Evolutionary conservation across 2,888 invertebrate species (phyloP).

Genomic region (Erebia palarica): DNA sequence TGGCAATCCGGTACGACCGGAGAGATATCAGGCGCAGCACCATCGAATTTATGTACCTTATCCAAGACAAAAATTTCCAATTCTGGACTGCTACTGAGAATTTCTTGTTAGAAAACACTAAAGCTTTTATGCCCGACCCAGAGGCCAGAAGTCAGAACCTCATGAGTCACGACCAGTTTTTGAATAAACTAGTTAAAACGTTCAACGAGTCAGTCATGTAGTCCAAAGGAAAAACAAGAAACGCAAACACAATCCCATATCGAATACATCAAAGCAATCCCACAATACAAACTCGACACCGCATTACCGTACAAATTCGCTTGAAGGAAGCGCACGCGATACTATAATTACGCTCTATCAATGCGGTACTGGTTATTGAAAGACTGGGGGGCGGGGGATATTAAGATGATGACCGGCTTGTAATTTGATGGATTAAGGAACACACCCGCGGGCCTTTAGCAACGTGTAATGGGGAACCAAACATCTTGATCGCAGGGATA

Average conservation of each 20-base stretch:
- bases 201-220: background rate
- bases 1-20: too few relatives aligned
- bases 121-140: too few relatives aligned
- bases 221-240: slow-evolving; percentile 17
- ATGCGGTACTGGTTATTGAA: slow-evolving; percentile 79
- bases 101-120: too few relatives aligned
- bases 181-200: background rate
- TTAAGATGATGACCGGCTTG: slow-evolving; percentile 78
- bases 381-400: slow-evolving; percentile 77
- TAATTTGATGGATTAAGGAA: slow-evolving; percentile 80
- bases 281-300: slow-evolving; percentile 62
- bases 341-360: slow-evolving; percentile 79
- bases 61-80: too few relatives aligned
- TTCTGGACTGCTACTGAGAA: too few relatives aligned
- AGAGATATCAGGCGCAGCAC: too few relatives aligned
- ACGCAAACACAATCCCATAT: slow-evolving; percentile 29
- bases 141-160: too few relatives aligned
- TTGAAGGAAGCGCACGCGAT: slow-evolving; percentile 60
- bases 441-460: slow-evolving; percentile 69
- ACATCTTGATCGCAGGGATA: slow-evolving; percentile 50
- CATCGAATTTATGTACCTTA: too few relatives aligned
- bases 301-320: slow-evolving; percentile 66
- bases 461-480: slow-evolving; percentile 67
- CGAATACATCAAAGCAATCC: slow-evolving; percentile 55
- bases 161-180: background rate